Evolutionary conservation across 2,888 invertebrate species (phyloP).

Genomic region (Drosophila barbarae): DNA sequence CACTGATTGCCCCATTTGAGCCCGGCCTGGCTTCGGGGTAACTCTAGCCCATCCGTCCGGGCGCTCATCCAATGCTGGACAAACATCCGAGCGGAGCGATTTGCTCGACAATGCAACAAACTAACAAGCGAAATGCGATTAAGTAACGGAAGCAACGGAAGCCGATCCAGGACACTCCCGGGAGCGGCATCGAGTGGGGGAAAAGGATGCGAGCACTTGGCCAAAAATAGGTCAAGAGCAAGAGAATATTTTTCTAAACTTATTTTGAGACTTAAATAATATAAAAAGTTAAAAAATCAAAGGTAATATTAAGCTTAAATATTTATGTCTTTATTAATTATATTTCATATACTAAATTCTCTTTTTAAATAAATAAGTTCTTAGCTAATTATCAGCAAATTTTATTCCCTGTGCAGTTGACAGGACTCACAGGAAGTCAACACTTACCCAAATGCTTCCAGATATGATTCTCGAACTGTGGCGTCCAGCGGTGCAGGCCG

Average conservation of each 20-base stretch:
- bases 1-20: constrained; percentile 47
- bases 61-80: constrained; percentile 33
- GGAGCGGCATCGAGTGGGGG: not conserved
- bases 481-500: constrained; percentile 79
- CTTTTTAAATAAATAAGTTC: too few relatives aligned
- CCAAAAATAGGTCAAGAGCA: not conserved
- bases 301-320: too few relatives aligned
- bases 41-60: constrained; percentile 27
- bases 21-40: constrained; percentile 8
- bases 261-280: too few relatives aligned
- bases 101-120: constrained; percentile 62
- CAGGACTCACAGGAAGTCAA: constrained; percentile 15
- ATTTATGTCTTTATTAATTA: too few relatives aligned
- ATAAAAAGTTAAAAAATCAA: too few relatives aligned
- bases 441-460: constrained; percentile 80
- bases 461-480: constrained; percentile 78
- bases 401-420: not conserved
- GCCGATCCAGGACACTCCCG: constrained; percentile 4
- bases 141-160: constrained; percentile 48
- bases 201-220: constrained; percentile 6
- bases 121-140: constrained; percentile 57
- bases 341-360: too few relatives aligned
- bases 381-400: not conserved
- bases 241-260: not conserved
- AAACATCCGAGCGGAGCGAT: constrained; percentile 46